Evolutionary conservation across 2,113 vertebrate species (phyloP).

Genomic region (Connochaetes taurinus): DNA sequence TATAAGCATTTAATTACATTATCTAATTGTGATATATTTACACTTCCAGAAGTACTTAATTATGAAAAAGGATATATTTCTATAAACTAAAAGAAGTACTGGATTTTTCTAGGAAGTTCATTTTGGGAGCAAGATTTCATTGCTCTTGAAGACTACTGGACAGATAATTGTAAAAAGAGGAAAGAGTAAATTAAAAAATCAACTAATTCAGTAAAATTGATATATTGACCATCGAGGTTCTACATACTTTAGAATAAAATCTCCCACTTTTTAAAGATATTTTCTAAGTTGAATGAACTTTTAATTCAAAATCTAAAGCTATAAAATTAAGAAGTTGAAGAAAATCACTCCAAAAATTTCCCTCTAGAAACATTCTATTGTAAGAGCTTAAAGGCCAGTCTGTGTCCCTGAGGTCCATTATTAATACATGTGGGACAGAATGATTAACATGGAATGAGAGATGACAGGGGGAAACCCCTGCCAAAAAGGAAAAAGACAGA

Average conservation of each 20-base stretch:
- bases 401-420: neutral
- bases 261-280: slow-evolving; percentile 13
- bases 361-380: neutral
- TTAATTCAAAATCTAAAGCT: slow-evolving; percentile 48
- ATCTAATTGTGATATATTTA: neutral
- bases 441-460: slow-evolving; percentile 18
- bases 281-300: slow-evolving; percentile 39
- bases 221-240: neutral
- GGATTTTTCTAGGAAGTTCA: slow-evolving; percentile 4
- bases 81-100: neutral
- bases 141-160: neutral
- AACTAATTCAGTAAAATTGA: neutral
- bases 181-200: neutral
- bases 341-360: neutral
- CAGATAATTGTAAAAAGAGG: neutral
- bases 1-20: neutral
- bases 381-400: neutral
- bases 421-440: neutral
- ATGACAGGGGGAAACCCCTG: neutral
- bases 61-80: slow-evolving; percentile 1
- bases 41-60: neutral
- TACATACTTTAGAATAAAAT: slow-evolving; percentile 27
- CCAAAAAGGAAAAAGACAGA: neutral
- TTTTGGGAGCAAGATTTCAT: neutral
- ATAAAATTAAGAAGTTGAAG: neutral